Conservation (phyloP, 2,113 vertebrate genomes). For the Arenaria interpres region DNA sequence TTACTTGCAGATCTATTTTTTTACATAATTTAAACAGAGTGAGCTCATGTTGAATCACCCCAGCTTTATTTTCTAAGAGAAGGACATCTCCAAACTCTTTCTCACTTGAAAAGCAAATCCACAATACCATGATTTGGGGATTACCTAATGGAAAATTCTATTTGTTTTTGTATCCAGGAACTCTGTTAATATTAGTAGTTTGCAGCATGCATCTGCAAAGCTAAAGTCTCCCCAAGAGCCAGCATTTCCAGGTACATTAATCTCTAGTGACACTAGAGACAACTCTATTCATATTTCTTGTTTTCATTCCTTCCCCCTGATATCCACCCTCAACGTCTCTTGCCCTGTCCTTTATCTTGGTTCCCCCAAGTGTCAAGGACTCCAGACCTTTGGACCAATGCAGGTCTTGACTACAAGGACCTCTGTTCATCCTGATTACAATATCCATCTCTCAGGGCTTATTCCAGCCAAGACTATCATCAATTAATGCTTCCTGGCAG, state of each 20-base stretch:
- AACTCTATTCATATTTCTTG: not conserved
- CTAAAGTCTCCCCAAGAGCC: not conserved
- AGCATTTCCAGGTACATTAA: not conserved
- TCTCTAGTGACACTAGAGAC: not conserved
- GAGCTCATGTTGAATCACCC: not conserved
- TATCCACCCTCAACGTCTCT: not conserved
- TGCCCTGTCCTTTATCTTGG: not conserved
- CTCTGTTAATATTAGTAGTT: not conserved
- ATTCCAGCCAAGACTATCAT: constrained; percentile 1
- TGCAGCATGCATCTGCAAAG: not conserved
- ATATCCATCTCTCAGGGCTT: not conserved
- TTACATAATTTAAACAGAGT: constrained; percentile 29
- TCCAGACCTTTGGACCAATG: not conserved
- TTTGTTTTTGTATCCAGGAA: constrained; percentile 1
- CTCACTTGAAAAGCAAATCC: not conserved
- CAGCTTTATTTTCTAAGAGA: constrained; percentile 11
- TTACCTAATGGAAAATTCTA: constrained; percentile 13
- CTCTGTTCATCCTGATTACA: not conserved
- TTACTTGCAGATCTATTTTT: not conserved
- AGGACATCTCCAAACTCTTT: not conserved
- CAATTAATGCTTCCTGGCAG: constrained; percentile 24
- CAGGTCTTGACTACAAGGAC: not conserved
- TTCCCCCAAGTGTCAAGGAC: not conserved
- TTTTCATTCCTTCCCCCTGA: not conserved
- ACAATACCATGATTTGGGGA: not conserved